Base-by-base conservation (phyloP, 1,140 invertebrate species). In the Panulirus ornatus region DNA sequence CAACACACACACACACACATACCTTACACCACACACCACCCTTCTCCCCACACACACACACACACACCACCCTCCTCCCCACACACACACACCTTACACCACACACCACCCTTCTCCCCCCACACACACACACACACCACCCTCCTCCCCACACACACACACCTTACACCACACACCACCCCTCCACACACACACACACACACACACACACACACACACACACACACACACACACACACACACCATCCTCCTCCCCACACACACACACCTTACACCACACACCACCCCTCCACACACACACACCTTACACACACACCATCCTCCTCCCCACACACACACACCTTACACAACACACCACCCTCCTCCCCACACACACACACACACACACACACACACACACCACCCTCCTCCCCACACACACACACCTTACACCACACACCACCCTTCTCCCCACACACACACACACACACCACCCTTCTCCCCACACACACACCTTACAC, bases 211-310 rank as follows among this genome's bases (percentile, higher is more conserved):
- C 73, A 76, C 36, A 76, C 73, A 76, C 73, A 19, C 36, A 71
- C 70, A 71, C 70, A 71, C 70, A 71, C 70, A 71, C 70, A 73
- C 76, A 51, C 76, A 79, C 76, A 79, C 44, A 79, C 76, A 79
- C 38, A 42, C 44, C 76, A 51, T 42, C 76, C 16, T 79, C 30
- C 30, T 79, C 44, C 44, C 44, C 76, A 36, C 19, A 11, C 19
- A 27, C 76, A 42, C 76, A 79, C 76, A 27, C 44, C 30, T 79
- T 79, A 47, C 51, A 11, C 11, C 51, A 58, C 51, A 58, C 51
- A 11, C 51, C 11, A 58, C 51, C 11, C 51, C 51, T 58, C 51
- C 51, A 9, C 51, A 22, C 22, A 34, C 14, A 11, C 44, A 27
- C 22, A 42, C 27, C 44, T 22, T 27, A 44, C 44, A 27, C 11